phyloP scores from a whole-genome alignment of 2,113 vertebrate species.

The Phycodurus eques region DNA sequence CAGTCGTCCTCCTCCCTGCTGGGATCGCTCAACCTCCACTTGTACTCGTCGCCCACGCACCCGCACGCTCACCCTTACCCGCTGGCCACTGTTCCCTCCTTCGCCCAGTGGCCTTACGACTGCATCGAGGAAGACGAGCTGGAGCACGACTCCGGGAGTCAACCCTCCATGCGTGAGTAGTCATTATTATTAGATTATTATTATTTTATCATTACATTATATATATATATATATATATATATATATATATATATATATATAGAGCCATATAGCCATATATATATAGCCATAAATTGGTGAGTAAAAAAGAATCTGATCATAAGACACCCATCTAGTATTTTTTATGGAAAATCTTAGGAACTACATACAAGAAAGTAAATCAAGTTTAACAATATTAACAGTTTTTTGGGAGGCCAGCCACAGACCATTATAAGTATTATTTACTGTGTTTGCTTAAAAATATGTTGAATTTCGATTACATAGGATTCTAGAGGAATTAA shows the following conservation, averaged over 20 bases:
- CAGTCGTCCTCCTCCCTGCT: constrained; percentile 79
- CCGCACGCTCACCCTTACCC: constrained; percentile 48
- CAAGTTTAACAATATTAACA: neutral
- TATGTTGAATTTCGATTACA: too few relatives aligned
- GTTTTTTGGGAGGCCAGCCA: neutral
- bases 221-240: too few relatives aligned
- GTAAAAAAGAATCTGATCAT: too few relatives aligned
- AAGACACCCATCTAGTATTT: neutral
- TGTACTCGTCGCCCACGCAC: constrained; percentile 62
- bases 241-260: too few relatives aligned
- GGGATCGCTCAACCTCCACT: constrained; percentile 75
- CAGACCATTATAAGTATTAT: too few relatives aligned
- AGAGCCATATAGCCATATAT: too few relatives aligned
- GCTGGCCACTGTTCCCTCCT: constrained; percentile 51
- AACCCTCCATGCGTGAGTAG: constrained; percentile 73
- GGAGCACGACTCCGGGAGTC: constrained; percentile 73
- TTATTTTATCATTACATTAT: too few relatives aligned
- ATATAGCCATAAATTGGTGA: too few relatives aligned
- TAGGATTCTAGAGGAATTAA: too few relatives aligned
- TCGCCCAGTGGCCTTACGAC: constrained; percentile 74
- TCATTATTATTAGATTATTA: too few relatives aligned
- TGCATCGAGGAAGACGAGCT: constrained; percentile 81
- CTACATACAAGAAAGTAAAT: neutral
- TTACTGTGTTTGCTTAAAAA: too few relatives aligned
- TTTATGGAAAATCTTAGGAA: neutral